These are phyloP conservation scores for Tachysurus fulvidraco DNA, from an alignment of 2,113 vertebrate species.

Conservation along the genomic window DNA sequence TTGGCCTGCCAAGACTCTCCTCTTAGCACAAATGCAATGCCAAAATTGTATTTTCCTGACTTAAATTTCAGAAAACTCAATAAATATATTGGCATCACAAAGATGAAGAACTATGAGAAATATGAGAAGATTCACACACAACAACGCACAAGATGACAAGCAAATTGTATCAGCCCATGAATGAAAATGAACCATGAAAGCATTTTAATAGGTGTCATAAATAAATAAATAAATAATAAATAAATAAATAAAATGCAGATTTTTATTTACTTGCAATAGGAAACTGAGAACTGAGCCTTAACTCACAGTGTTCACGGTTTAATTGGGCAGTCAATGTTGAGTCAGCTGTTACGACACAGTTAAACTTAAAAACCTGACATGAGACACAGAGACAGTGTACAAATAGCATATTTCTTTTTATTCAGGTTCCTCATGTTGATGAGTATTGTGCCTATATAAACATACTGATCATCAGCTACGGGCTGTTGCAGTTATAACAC, in stretches of 20 bases:
- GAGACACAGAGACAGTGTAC: constrained; percentile 7
- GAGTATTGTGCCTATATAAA: neutral
- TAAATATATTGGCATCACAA: neutral
- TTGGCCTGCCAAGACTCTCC: too few species aligned
- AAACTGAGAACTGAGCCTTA: neutral
- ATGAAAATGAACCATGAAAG: neutral
- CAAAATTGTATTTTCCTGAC: neutral
- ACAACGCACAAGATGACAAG: neutral
- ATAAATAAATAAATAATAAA: neutral
- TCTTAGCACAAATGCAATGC: neutral
- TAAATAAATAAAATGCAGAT: neutral
- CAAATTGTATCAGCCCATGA: neutral
- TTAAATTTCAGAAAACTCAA: neutral
- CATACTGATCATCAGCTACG: neutral
- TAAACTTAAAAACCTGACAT: neutral
- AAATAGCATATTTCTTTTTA: constrained; percentile 3
- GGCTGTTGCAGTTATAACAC: neutral
- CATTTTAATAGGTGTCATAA: neutral
- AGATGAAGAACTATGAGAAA: neutral
- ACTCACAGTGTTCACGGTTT: neutral
- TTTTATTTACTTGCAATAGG: neutral
- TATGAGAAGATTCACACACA: neutral
- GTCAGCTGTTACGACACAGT: constrained; percentile 21
- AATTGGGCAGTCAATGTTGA: neutral
- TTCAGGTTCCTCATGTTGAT: neutral